Evolutionary conservation across 2,888 invertebrate genomes (phyloP).

Genomic region (Metalampra italica): DNA sequence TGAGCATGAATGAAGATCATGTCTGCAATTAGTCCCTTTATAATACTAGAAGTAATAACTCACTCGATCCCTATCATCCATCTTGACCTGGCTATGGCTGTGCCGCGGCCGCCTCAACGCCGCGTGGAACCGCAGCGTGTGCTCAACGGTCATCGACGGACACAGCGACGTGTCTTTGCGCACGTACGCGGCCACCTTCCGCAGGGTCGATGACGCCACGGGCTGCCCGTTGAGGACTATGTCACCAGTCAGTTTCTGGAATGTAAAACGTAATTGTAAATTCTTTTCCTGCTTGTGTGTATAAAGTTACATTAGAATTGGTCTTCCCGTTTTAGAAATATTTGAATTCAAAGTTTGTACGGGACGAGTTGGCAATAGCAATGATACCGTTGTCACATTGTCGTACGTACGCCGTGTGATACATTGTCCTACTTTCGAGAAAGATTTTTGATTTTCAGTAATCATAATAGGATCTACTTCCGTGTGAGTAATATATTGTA

Average conservation of each 20-base stretch:
- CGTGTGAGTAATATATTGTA: too few relatives aligned
- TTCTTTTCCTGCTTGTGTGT: neutral
- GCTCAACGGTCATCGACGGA: conserved; percentile 92
- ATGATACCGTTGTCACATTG: too few relatives aligned
- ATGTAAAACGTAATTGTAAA: conserved; percentile 7
- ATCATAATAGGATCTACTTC: too few relatives aligned
- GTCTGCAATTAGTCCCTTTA: too few relatives aligned
- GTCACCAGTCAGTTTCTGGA: conserved; percentile 83
- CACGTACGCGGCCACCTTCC: conserved; percentile 86
- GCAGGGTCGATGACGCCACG: conserved; percentile 83
- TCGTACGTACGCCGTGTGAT: too few relatives aligned
- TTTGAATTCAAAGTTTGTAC: too few relatives aligned
- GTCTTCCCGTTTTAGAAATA: too few relatives aligned
- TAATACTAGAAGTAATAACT: conserved; percentile 26
- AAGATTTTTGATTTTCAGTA: too few relatives aligned
- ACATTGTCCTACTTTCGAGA: too few relatives aligned
- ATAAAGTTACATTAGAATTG: too few relatives aligned
- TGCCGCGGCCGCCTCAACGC: conserved; percentile 82
- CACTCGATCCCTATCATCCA: conserved; percentile 86
- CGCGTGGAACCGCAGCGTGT: conserved; percentile 91
- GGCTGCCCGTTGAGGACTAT: conserved; percentile 92
- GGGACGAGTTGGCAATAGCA: too few relatives aligned
- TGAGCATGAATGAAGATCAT: too few relatives aligned
- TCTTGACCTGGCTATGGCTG: conserved; percentile 80
- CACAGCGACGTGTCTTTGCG: conserved; percentile 87